Conservation (phyloP, 2,113 vertebrate species). For the Panurus biarmicus region DNA sequence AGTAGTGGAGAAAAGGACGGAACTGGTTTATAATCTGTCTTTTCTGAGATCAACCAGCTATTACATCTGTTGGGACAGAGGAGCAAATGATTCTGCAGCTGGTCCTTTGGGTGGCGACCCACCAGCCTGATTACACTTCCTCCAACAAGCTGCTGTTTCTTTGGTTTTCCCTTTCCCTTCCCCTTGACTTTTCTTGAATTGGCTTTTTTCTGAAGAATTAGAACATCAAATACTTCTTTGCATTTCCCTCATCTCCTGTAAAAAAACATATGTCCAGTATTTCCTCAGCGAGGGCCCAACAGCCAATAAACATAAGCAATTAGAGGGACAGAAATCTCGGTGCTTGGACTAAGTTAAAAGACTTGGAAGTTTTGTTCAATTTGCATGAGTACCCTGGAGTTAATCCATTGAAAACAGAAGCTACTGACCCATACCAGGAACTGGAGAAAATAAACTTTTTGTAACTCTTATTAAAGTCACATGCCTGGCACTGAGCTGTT, state of each 20-base stretch:
- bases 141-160: neutral
- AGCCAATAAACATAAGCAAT: slow-evolving; percentile 11
- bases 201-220: slow-evolving; percentile 3
- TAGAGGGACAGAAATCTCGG: neutral
- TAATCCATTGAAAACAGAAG: slow-evolving; percentile 21
- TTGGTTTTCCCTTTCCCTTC: neutral
- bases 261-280: neutral
- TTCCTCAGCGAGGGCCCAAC: neutral
- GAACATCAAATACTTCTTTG: neutral
- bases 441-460: neutral
- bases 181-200: neutral
- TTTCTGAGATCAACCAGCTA: neutral
- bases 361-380: neutral
- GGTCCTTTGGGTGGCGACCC: neutral
- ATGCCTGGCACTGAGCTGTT: neutral
- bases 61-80: neutral
- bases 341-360: neutral
- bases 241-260: slow-evolving; percentile 4
- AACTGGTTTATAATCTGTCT: neutral
- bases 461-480: neutral
- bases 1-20: neutral
- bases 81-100: neutral
- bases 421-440: neutral
- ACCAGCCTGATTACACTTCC: neutral
- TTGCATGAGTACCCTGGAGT: neutral